These are phyloP conservation scores for Steinernema carpocapsae DNA, from an alignment of 2,888 invertebrate genomes.

Conservation along the genomic window DNA sequence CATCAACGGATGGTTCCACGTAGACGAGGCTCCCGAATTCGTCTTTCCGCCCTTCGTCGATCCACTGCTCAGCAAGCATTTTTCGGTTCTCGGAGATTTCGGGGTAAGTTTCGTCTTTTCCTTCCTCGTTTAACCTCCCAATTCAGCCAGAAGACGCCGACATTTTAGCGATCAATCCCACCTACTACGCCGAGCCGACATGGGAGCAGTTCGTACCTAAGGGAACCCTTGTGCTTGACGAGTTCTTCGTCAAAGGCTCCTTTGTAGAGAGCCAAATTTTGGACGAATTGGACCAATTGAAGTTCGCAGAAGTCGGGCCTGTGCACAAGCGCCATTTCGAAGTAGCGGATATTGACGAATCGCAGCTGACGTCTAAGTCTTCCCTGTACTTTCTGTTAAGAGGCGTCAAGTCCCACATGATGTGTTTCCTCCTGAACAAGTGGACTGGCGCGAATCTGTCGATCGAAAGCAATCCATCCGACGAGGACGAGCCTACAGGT, in stretches of 20 bases:
- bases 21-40: conserved; percentile 16
- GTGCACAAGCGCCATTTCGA: conserved; percentile 35
- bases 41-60: neutral
- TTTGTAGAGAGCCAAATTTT: neutral
- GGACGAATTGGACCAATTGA: conserved; percentile 6
- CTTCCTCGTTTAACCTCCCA: too few species aligned
- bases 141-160: neutral
- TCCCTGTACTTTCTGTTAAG: neutral
- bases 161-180: neutral
- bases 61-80: neutral
- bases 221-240: neutral
- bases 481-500: too few species aligned
- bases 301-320: conserved; percentile 30
- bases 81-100: neutral
- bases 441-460: conserved; percentile 4
- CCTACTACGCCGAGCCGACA: neutral
- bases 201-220: too few species aligned
- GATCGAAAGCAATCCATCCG: too few species aligned
- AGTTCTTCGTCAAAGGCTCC: neutral
- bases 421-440: neutral
- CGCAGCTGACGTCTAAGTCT: neutral
- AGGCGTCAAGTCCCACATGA: neutral
- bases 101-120: neutral
- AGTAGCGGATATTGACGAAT: neutral
- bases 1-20: conserved; percentile 67